These are phyloP conservation scores for Patiria miniata DNA, from an alignment of 35 echinoderm and acorn worm genomes.

Conservation along the genomic window DNA sequence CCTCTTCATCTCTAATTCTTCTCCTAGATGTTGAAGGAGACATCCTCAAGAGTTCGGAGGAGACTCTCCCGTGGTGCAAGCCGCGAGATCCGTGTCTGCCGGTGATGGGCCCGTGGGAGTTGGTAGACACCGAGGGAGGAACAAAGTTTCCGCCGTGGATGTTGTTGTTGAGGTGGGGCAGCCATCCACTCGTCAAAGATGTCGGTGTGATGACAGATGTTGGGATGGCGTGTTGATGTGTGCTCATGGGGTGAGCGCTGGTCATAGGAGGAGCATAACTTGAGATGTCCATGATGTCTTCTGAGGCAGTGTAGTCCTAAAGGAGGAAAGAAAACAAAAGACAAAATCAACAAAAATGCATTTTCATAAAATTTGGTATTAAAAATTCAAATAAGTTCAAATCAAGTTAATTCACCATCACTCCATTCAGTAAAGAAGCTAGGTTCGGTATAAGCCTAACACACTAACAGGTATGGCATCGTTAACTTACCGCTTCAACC, in stretches of 20 bases:
- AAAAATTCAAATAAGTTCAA: neutral
- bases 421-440: neutral
- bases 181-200: conserved; percentile 74
- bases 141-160: conserved; percentile 89
- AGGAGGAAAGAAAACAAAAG: conserved; percentile 3
- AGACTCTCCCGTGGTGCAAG: conserved; percentile 31
- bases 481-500: conserved; percentile 70
- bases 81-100: conserved; percentile 19
- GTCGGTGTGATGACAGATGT: conserved; percentile 88
- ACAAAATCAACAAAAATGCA: neutral
- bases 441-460: neutral
- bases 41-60: conserved; percentile 62
- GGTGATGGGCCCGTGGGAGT: conserved; percentile 22
- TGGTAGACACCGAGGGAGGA: conserved; percentile 70
- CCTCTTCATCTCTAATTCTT: conserved; percentile 87
- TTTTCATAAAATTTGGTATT: neutral
- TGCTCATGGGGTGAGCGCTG: conserved; percentile 66
- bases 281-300: conserved; percentile 99
- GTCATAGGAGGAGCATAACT: conserved; percentile 57
- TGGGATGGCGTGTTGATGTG: conserved; percentile 79
- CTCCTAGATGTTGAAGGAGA: conserved; percentile 70
- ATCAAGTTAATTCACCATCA: too few relatives aligned
- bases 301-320: conserved; percentile 89
- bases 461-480: too few relatives aligned
- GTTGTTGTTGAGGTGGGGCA: conserved; percentile 58